Evolutionary conservation across 1,140 invertebrate species (phyloP).

Genomic region (Penaeus japonicus): DNA sequence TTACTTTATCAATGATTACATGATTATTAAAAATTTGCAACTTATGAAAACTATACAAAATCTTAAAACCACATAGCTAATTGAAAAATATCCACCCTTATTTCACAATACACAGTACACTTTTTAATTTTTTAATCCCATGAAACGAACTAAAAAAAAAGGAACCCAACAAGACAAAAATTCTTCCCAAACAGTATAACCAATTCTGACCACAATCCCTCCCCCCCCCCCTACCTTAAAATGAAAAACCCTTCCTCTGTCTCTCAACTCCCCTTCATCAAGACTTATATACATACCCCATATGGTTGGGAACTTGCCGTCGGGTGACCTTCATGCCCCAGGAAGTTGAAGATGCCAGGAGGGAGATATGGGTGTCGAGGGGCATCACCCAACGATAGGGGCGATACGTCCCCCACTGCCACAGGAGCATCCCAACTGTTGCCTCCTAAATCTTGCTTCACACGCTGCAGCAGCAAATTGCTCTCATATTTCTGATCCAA

Average conservation of each 20-base stretch:
- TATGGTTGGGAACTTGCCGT: slow-evolving; percentile 33
- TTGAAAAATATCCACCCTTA: no score
- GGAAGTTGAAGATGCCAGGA: slow-evolving; percentile 44
- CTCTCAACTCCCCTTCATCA: background rate
- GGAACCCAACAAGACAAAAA: no score
- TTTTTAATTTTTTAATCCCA: no score
- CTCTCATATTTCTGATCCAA: no score
- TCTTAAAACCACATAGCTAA: no score
- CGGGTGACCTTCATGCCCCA: slow-evolving; percentile 27
- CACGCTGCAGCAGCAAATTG: slow-evolving; percentile 34
- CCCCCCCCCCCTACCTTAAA: no score
- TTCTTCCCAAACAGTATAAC: no score
- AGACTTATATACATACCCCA: slow-evolving; percentile 44
- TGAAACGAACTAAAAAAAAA: no score
- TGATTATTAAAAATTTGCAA: no score
- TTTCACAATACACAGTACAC: no score
- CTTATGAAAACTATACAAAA: no score
- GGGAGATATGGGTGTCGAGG: slow-evolving; percentile 33
- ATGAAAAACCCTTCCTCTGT: background rate
- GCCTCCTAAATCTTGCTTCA: slow-evolving; percentile 45
- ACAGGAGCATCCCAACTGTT: slow-evolving; percentile 42
- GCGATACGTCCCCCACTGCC: slow-evolving; percentile 29
- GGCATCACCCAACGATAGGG: slow-evolving; percentile 33
- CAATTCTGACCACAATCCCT: background rate
- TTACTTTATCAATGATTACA: no score